Conservation (phyloP, 2,797 vertebrate species). For the Nothura maculosa region DNA sequence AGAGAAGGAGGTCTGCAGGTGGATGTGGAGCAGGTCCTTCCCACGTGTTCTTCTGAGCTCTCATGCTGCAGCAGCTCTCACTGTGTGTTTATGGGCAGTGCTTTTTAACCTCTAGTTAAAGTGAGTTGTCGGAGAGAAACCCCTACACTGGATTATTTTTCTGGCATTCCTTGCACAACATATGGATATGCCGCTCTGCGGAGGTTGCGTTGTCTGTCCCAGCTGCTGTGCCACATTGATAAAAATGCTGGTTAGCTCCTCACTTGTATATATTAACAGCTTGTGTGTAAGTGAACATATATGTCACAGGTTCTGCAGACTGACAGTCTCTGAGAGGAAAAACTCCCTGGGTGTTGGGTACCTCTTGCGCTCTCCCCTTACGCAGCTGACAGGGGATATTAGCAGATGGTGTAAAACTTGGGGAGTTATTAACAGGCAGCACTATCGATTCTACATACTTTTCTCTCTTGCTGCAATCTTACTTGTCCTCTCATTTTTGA, state of each 20-base stretch:
- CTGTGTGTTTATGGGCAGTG: not conserved
- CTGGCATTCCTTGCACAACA: constrained; percentile 53
- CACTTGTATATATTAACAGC: constrained; percentile 69
- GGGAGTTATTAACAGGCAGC: constrained; percentile 23
- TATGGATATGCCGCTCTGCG: constrained; percentile 59
- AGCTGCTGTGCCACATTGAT: constrained; percentile 73
- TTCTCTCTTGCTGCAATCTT: not conserved
- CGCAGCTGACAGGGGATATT: constrained; percentile 41
- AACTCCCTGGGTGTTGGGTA: constrained; percentile 49
- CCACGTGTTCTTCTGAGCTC: not conserved
- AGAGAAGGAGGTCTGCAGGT: not conserved
- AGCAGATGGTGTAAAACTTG: constrained; percentile 49
- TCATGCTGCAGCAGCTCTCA: not conserved
- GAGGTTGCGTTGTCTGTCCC: constrained; percentile 73
- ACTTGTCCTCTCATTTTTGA: not conserved
- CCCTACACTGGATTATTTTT: constrained; percentile 29
- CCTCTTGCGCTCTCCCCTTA: constrained; percentile 53
- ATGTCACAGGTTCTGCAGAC: constrained; percentile 58
- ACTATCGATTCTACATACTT: not conserved
- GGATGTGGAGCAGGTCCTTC: not conserved
- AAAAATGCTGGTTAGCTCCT: constrained; percentile 71
- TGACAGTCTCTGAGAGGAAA: constrained; percentile 38
- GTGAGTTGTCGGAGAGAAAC: not conserved
- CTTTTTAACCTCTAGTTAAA: constrained; percentile 17
- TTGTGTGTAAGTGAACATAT: constrained; percentile 68